Conservation (phyloP, 1,140 invertebrate genomes). For the Andrena cerasifolii region DNA sequence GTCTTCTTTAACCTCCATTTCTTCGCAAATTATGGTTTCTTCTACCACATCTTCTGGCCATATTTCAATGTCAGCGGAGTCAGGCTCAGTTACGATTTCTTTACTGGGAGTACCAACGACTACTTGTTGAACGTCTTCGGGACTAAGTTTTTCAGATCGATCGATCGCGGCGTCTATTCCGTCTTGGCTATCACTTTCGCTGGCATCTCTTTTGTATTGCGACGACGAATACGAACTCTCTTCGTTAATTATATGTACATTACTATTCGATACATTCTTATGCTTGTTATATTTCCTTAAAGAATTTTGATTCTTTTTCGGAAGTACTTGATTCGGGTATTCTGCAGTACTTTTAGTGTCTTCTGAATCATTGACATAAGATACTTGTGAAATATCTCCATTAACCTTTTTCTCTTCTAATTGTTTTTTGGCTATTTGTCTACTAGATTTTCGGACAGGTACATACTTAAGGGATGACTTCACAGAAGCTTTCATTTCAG, state of each 20-base stretch:
- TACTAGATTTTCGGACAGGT: conserved; percentile 75
- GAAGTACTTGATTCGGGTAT: conserved; percentile 51
- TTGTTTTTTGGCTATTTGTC: conserved; percentile 77
- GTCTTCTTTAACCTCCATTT: conserved; percentile 76
- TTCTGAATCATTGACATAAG: conserved; percentile 55
- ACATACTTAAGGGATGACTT: conserved; percentile 68
- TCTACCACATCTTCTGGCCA: conserved; percentile 77
- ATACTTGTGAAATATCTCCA: conserved; percentile 63
- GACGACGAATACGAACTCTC: conserved; percentile 49
- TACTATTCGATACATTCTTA: conserved; percentile 56
- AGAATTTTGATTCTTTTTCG: conserved; percentile 61
- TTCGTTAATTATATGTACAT: conserved; percentile 41
- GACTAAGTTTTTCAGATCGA: conserved; percentile 55
- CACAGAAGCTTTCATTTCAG: conserved; percentile 68
- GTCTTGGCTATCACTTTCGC: conserved; percentile 67
- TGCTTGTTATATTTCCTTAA: conserved; percentile 63
- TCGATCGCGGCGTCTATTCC: conserved; percentile 54
- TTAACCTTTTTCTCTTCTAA: conserved; percentile 71
- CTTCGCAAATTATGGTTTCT: conserved; percentile 80
- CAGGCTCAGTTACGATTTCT: conserved; percentile 29
- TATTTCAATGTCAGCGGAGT: conserved; percentile 55
- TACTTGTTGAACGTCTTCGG: conserved; percentile 64
- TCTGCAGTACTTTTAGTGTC: conserved; percentile 56
- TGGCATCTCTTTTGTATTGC: conserved; percentile 53
- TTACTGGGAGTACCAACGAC: conserved; percentile 62